Conservation (phyloP, 2,113 vertebrate species). For the Hyla sarda region DNA sequence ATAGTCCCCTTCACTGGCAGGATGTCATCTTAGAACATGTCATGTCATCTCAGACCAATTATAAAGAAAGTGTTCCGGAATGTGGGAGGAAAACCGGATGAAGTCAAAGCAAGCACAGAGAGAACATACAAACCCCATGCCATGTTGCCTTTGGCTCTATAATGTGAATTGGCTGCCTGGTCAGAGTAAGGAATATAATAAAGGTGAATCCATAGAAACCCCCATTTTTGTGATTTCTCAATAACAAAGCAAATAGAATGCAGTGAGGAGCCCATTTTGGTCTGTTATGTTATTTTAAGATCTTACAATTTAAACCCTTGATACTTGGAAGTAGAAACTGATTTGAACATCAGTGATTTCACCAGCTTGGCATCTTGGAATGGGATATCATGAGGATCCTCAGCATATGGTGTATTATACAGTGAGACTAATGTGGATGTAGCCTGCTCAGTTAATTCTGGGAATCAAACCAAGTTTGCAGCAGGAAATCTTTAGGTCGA, state of each 20-base stretch:
- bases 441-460: background rate
- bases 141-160: background rate
- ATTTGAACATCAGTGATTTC: background rate
- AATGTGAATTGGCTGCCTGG: background rate
- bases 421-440: background rate
- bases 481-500: background rate
- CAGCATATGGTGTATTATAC: background rate
- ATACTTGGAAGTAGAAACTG: background rate
- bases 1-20: background rate
- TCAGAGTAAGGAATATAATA: background rate
- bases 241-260: background rate
- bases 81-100: background rate
- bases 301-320: background rate
- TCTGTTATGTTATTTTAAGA: background rate
- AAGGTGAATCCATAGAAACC: background rate
- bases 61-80: background rate
- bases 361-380: slow-evolving; percentile 3
- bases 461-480: slow-evolving; percentile 17
- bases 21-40: too few relatives aligned
- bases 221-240: background rate
- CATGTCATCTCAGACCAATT: too few relatives aligned
- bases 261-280: background rate
- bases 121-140: background rate
- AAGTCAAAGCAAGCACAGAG: background rate
- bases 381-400: background rate